A percentile compares a stretch with the other conserved stretches of the same genome.
Conservation (phyloP, 2,797 vertebrate genomes). For the Decapterus maruadsi region DNA sequence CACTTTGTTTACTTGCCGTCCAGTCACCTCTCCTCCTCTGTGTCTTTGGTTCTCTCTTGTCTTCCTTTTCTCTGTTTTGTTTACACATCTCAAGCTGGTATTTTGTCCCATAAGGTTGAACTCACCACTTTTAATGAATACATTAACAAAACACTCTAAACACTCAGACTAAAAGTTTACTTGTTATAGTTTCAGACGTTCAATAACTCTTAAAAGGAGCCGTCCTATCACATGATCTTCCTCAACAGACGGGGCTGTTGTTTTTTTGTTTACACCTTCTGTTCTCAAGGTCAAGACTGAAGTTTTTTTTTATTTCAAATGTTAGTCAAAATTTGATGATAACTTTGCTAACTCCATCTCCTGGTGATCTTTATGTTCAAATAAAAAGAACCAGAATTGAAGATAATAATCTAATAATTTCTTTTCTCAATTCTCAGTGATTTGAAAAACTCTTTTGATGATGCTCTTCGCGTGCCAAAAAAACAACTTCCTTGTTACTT, state of each 20-base stretch:
- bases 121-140: neutral
- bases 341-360: neutral
- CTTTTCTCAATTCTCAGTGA: neutral
- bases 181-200: neutral
- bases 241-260: neutral
- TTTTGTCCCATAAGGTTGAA: neutral
- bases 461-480: neutral
- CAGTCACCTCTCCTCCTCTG: neutral
- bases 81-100: neutral
- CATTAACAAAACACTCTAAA: neutral
- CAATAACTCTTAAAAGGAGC: neutral
- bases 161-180: neutral
- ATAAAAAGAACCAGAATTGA: no score
- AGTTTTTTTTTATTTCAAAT: neutral
- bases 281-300: neutral
- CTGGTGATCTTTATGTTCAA: no score
- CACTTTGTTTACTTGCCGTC: constrained; percentile 9
- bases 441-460: neutral
- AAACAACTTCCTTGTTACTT: neutral
- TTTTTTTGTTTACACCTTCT: neutral
- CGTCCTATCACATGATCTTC: neutral
- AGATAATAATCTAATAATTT: no score
- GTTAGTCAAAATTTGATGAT: neutral
- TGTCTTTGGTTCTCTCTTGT: neutral
- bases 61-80: neutral